A percentile compares a stretch with the other conserved stretches of the same genome.
phyloP scores from a whole-genome alignment of 2,888 invertebrate genomes.

The Theodoxus fluviatilis region DNA sequence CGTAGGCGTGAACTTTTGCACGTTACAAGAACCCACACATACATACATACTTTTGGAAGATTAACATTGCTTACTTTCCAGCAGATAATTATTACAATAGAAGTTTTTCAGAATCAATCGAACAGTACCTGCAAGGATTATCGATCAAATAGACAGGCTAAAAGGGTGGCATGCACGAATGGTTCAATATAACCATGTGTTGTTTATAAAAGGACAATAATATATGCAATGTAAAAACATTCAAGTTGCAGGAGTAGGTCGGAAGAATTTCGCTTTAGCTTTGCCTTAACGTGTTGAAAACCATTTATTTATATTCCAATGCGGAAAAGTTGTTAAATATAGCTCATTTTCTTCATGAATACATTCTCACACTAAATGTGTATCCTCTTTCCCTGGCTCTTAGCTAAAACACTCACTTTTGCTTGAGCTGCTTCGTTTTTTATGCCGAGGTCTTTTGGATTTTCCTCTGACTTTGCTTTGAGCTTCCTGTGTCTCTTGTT shows the following conservation, averaged over 20 bases:
- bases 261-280: not conserved
- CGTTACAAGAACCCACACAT: too few species aligned
- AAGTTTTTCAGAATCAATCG: too few species aligned
- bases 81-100: too few species aligned
- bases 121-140: too few species aligned
- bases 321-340: not conserved
- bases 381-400: not conserved
- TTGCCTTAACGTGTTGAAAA: not conserved
- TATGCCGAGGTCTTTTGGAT: conserved; percentile 48
- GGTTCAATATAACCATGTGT: too few species aligned
- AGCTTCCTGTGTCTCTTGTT: conserved; percentile 56
- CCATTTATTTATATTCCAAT: not conserved
- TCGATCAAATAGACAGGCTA: too few species aligned
- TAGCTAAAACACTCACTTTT: conserved; percentile 40
- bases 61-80: too few species aligned
- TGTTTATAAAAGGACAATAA: too few species aligned
- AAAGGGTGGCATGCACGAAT: too few species aligned
- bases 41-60: too few species aligned
- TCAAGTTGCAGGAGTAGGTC: not conserved
- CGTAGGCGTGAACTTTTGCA: too few species aligned
- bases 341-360: not conserved
- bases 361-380: not conserved
- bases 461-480: conserved; percentile 41
- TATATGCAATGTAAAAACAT: too few species aligned
- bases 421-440: conserved; percentile 49